Evolutionary conservation across 2,888 invertebrate genomes (phyloP).

Genomic region (Drosophila demipolita): DNA sequence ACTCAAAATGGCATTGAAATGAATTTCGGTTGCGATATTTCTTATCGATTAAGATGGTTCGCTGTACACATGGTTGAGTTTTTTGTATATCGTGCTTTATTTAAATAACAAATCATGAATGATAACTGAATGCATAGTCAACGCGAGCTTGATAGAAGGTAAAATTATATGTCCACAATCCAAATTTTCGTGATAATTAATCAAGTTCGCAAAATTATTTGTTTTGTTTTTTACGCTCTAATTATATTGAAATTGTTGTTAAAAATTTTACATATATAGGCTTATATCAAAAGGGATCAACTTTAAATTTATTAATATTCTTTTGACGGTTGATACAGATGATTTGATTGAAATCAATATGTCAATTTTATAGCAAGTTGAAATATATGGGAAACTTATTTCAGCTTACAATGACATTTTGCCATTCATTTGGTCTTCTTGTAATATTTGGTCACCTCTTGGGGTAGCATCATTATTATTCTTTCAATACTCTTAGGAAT

Average conservation of each 20-base stretch:
- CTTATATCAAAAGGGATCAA: neutral
- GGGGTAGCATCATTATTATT: too few species aligned
- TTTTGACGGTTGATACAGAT: neutral
- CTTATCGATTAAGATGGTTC: neutral
- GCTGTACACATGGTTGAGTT: constrained; percentile 11
- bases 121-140: neutral
- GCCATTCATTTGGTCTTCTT: too few species aligned
- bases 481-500: too few species aligned
- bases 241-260: neutral
- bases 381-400: neutral
- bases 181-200: neutral
- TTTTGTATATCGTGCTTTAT: neutral
- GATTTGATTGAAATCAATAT: neutral
- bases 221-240: neutral
- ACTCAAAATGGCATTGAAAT: constrained; percentile 11
- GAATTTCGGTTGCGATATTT: constrained; percentile 8
- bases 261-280: neutral
- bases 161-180: neutral
- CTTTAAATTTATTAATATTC: neutral
- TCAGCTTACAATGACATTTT: too few species aligned
- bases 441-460: too few species aligned
- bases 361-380: neutral
- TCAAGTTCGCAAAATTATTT: neutral
- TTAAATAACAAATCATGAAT: neutral
- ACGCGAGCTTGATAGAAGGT: neutral